Conservation (phyloP, 2,888 invertebrate species). For the Brachyptera putata region DNA sequence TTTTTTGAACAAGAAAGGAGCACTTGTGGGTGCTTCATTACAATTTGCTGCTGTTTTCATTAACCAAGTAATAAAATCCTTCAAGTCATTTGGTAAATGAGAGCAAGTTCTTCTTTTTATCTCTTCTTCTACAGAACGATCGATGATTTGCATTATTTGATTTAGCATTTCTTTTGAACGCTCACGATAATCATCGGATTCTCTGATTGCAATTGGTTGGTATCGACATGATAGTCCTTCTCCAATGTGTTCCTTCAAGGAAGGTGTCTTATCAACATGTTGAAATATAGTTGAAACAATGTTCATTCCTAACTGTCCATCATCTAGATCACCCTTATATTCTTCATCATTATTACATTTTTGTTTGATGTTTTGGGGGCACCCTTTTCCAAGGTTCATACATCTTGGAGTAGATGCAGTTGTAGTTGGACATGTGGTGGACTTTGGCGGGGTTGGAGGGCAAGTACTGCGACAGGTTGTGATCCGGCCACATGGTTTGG, state of each 20-base stretch:
- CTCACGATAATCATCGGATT: neutral
- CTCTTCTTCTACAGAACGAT: neutral
- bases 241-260: neutral
- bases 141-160: conserved; percentile 1
- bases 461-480: no score
- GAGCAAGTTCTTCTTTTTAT: conserved; percentile 6
- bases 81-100: neutral
- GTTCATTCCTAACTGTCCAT: neutral
- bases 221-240: neutral
- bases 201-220: neutral
- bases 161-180: neutral
- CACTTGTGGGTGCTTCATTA: no score
- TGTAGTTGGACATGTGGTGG: no score
- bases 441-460: no score
- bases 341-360: neutral
- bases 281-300: neutral
- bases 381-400: no score
- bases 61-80: conserved; percentile 6
- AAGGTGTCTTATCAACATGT: neutral
- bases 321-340: conserved; percentile 9
- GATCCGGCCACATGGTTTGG: no score
- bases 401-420: no score
- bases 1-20: neutral
- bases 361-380: no score
- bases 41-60: no score